Percentiles rank a stretch among this genome's conserved stretches.
Evolutionary conservation across 2,888 invertebrate genomes (phyloP).

Genomic region (Noctua janthina): DNA sequence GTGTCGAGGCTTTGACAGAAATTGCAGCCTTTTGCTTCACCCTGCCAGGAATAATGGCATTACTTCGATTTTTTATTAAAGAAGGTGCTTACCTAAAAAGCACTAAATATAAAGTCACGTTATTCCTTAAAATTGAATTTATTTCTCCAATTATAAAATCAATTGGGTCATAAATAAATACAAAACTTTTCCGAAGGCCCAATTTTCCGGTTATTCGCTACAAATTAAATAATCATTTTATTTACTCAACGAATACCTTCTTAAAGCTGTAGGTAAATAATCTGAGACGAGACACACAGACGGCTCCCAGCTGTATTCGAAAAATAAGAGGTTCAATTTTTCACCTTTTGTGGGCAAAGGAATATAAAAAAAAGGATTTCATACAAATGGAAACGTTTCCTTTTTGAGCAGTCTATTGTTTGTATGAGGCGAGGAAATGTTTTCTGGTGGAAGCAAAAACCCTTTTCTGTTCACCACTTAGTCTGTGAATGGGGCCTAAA

Average conservation of each 20-base stretch:
- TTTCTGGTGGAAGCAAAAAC: conserved; percentile 67
- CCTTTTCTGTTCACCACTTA: conserved; percentile 65
- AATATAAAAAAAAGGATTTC: conserved; percentile 73
- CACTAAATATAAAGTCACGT: background rate
- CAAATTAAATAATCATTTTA: conserved; percentile 27
- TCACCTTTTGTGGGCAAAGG: conserved; percentile 67
- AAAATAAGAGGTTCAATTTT: conserved; percentile 65
- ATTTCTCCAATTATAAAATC: conserved; percentile 22
- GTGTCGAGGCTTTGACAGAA: conserved; percentile 13
- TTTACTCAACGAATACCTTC: conserved; percentile 37
- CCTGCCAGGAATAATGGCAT: background rate
- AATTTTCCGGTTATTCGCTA: conserved; percentile 41
- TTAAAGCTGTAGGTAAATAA: conserved; percentile 46
- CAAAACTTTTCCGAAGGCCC: background rate
- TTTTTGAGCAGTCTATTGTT: conserved; percentile 76
- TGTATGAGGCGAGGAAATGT: conserved; percentile 70
- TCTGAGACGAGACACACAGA: conserved; percentile 35
- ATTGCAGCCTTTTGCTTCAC: background rate
- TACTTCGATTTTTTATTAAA: background rate
- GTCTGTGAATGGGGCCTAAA: conserved; percentile 47
- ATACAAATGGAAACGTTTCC: conserved; percentile 77
- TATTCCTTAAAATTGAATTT: background rate
- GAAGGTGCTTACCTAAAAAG: background rate
- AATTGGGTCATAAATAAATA: conserved; percentile 23
- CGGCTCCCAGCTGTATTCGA: conserved; percentile 54